These are phyloP conservation scores for Calycopis cecrops DNA, from an alignment of 1,140 invertebrate species.

Conservation along the genomic window DNA sequence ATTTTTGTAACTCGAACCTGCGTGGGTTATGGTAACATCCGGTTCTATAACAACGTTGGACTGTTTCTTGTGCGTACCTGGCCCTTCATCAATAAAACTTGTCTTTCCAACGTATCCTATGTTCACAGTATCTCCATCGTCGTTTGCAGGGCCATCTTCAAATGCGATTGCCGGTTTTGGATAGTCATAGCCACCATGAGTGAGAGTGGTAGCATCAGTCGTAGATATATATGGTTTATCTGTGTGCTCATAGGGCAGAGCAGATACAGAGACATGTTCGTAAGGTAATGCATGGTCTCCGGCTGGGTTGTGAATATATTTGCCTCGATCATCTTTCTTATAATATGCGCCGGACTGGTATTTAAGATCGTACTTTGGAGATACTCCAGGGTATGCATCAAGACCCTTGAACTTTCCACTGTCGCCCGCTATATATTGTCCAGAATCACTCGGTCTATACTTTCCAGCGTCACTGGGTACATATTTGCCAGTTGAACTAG, in stretches of 20 bases:
- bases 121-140: constrained; percentile 53
- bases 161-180: constrained; percentile 31
- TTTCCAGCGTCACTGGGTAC: constrained; percentile 17
- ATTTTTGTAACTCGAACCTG: constrained; percentile 47
- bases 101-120: constrained; percentile 71
- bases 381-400: constrained; percentile 19
- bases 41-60: constrained; percentile 40
- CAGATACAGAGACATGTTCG: constrained; percentile 43
- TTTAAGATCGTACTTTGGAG: constrained; percentile 14
- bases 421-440: not conserved
- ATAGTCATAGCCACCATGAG: constrained; percentile 31
- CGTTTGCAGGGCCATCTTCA: constrained; percentile 23
- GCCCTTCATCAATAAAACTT: constrained; percentile 54
- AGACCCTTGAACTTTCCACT: constrained; percentile 26
- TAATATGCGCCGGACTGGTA: constrained; percentile 22
- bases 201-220: constrained; percentile 22
- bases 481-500: constrained; percentile 2
- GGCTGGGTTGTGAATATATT: constrained; percentile 58
- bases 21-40: constrained; percentile 51
- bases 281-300: constrained; percentile 63
- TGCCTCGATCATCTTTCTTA: constrained; percentile 43
- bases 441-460: constrained; percentile 17
- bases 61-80: constrained; percentile 42
- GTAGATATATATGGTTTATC: constrained; percentile 39
- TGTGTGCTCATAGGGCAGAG: constrained; percentile 45